Evolutionary conservation across 2,113 vertebrate genomes (phyloP), one percentile per base, ranked within the genome.

Genomic region (Tursiops truncatus): DNA sequence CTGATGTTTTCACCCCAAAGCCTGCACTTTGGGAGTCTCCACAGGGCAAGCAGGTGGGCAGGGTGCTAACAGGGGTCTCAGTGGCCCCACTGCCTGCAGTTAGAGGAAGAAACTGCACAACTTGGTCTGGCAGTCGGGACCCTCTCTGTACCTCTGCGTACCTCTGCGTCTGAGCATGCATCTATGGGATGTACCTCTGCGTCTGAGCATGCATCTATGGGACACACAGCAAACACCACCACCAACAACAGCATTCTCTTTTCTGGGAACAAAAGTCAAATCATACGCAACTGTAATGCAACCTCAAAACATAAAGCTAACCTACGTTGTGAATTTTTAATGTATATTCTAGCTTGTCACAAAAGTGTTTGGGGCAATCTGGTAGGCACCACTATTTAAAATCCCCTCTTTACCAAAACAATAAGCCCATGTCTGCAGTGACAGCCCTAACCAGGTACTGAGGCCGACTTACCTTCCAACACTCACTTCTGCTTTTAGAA

Each of bases 71-170:
- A n/a, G 63, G 18, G 13, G 50, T 53, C 44, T 26, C 65, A 33
- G 23, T 17, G 23, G 31, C 31, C 9, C n/a, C 53, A 41, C 21
- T 15, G 2, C 11, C 13, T 60, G 36, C 26, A 20, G 2, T 20
- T 31, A 6, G 18, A 63, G n/a, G 36, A 53, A 47, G 50, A 68
- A 6, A 14, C 31, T 9, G 2, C 1, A 7, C 31, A 5, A 26
- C 1, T 17, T 14, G 6, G 31, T 33, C 41, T 1, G 5, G 38
- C 1, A 12, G 7, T 31, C 15, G 5, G 5, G 5, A 12, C 6
- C 8, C 25, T 47, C 56, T 53, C 41, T 1, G 2, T 8, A 3
- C 20, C 28, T 10, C 4, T 28, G 8, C 12, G 2, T 8, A 3
- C 20, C 28, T 10, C 4, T 28, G 8, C 12, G 26, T 79, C 18